phyloP scores from a whole-genome alignment of 2,888 invertebrate species.

The Mesorhabditis sp. region DNA sequence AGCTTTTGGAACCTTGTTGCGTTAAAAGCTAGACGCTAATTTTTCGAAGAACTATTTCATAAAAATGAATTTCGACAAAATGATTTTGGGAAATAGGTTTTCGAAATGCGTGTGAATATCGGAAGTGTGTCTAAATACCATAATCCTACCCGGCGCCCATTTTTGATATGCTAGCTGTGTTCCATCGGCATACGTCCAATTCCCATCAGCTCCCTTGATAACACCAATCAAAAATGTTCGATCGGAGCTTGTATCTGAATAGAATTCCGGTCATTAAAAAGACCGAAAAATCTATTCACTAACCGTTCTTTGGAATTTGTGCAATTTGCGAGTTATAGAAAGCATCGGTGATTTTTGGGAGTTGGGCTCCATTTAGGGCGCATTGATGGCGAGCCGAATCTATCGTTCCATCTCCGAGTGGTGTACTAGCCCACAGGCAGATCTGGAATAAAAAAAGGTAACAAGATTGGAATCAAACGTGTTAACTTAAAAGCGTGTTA shows the following conservation, averaged over 20 bases:
- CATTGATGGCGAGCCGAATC: conserved; percentile 5
- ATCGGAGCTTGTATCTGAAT: no score
- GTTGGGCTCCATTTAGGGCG: background rate
- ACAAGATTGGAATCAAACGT: no score
- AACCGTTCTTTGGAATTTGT: background rate
- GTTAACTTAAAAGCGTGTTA: no score
- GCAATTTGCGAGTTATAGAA: background rate
- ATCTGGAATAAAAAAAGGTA: no score
- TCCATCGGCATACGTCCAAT: background rate
- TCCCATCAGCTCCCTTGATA: background rate
- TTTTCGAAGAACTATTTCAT: no score
- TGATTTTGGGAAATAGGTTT: no score
- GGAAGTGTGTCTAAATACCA: no score
- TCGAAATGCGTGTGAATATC: no score
- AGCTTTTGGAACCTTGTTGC: no score
- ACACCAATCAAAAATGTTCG: background rate
- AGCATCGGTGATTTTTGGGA: background rate
- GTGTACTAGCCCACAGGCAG: no score
- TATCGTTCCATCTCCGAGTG: background rate
- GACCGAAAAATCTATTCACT: background rate
- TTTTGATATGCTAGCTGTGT: background rate
- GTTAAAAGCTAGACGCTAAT: no score
- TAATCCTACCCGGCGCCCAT: conserved; percentile 1
- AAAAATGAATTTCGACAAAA: no score
- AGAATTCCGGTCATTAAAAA: background rate